Conservation (phyloP, 2,797 vertebrate species). For the Echiichthys vipera region DNA sequence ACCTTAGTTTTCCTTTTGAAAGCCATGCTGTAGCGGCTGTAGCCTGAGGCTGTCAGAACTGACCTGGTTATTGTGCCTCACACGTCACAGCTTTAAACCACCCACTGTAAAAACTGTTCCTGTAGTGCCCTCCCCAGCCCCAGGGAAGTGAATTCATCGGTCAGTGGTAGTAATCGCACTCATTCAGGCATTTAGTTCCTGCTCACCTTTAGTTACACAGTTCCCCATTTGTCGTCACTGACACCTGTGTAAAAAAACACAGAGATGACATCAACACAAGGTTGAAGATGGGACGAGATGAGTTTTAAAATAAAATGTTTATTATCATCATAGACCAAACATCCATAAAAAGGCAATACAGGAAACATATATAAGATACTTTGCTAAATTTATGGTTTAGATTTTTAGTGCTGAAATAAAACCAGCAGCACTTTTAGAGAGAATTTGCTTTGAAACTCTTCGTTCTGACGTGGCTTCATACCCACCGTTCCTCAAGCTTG, state of each 20-base stretch:
- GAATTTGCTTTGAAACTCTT: slow-evolving; percentile 16
- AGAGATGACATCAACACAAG: neutral
- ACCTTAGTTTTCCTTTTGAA: slow-evolving; percentile 66
- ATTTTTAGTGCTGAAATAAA: slow-evolving; percentile 59
- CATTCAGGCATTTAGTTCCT: neutral
- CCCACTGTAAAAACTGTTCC: neutral
- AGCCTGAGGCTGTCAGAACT: neutral
- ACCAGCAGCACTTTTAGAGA: slow-evolving; percentile 59
- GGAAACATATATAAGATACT: slow-evolving; percentile 51
- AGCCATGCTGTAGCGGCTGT: slow-evolving; percentile 42
- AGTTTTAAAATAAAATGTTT: slow-evolving; percentile 61
- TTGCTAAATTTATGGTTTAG: neutral
- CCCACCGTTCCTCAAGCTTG: neutral
- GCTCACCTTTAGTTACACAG: neutral
- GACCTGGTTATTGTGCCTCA: neutral
- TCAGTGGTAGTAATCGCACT: neutral
- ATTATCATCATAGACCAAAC: slow-evolving; percentile 72
- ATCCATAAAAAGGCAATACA: slow-evolving; percentile 46
- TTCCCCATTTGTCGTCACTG: neutral
- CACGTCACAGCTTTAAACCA: accelerated
- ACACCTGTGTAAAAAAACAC: neutral
- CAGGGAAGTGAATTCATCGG: neutral
- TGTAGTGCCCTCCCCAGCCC: neutral
- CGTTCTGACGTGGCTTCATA: neutral
- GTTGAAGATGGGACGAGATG: neutral